Conservation (phyloP, 2,888 invertebrate genomes). For the Pandemis corylana region DNA sequence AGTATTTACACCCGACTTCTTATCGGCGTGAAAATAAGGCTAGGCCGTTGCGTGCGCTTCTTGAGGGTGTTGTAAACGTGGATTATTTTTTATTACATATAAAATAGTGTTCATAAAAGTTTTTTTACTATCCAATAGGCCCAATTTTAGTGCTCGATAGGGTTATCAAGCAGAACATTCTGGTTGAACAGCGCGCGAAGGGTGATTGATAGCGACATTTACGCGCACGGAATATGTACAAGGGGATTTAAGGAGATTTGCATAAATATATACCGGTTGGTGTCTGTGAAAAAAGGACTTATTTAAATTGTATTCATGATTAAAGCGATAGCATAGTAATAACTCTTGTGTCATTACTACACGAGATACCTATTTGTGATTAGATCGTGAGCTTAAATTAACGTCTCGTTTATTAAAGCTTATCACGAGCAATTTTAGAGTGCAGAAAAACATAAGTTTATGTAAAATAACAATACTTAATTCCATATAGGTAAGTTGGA, state of each 20-base stretch:
- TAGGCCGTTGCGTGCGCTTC: conserved; percentile 23
- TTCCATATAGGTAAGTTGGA: no score
- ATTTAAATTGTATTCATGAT: conserved; percentile 6
- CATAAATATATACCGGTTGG: conserved; percentile 31
- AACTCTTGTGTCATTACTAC: background rate
- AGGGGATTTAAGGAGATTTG: conserved; percentile 37
- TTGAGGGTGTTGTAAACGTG: conserved; percentile 34
- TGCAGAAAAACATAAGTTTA: no score
- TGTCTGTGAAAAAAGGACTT: conserved; percentile 16
- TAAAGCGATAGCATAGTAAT: background rate
- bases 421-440: no score
- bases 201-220: conserved; percentile 42
- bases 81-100: conserved; percentile 39
- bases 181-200: conserved; percentile 33
- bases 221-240: conserved; percentile 39
- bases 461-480: no score
- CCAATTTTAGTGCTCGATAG: conserved; percentile 42
- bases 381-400: no score
- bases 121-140: conserved; percentile 41
- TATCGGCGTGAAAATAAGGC: conserved; percentile 35
- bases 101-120: conserved; percentile 40
- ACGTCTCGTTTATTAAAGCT: no score
- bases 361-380: background rate
- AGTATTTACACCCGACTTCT: conserved; percentile 10
- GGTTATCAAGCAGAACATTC: conserved; percentile 42